phyloP scores from a whole-genome alignment of 2,797 vertebrate species.

The Kryptolebias ocellatus region DNA sequence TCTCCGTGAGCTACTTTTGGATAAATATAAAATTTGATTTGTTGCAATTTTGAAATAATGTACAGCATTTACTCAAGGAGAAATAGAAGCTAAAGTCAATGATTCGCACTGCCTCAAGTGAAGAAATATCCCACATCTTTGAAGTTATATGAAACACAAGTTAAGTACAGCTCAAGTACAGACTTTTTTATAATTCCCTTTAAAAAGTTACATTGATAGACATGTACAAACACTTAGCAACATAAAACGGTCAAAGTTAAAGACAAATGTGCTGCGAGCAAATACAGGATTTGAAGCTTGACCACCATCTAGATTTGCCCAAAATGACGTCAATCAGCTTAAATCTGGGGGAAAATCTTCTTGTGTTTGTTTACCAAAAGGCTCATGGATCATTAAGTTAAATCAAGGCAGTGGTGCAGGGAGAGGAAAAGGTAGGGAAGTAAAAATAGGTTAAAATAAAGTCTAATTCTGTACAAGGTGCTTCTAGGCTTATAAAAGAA shows the following conservation, averaged over 20 bases:
- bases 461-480: slow-evolving; percentile 54
- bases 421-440: slow-evolving; percentile 35
- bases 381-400: slow-evolving; percentile 49
- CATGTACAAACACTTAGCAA: slow-evolving; percentile 17
- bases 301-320: slow-evolving; percentile 49
- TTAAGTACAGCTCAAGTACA: slow-evolving; percentile 10
- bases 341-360: slow-evolving; percentile 50
- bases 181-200: slow-evolving; percentile 24
- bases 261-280: slow-evolving; percentile 43
- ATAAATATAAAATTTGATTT: no score
- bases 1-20: background rate
- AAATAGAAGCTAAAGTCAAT: background rate
- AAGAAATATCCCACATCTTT: background rate
- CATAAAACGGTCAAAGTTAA: slow-evolving; percentile 26
- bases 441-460: slow-evolving; percentile 61
- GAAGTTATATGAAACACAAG: slow-evolving; percentile 1
- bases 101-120: background rate
- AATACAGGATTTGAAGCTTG: slow-evolving; percentile 52
- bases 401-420: slow-evolving; percentile 43
- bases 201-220: slow-evolving; percentile 20
- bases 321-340: slow-evolving; percentile 50
- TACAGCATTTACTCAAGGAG: no score
- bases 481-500: slow-evolving; percentile 55
- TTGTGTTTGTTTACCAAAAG: slow-evolving; percentile 54
- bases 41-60: no score